phyloP scores from a whole-genome alignment of 2,797 vertebrate genomes.

The Sciurus carolinensis region DNA sequence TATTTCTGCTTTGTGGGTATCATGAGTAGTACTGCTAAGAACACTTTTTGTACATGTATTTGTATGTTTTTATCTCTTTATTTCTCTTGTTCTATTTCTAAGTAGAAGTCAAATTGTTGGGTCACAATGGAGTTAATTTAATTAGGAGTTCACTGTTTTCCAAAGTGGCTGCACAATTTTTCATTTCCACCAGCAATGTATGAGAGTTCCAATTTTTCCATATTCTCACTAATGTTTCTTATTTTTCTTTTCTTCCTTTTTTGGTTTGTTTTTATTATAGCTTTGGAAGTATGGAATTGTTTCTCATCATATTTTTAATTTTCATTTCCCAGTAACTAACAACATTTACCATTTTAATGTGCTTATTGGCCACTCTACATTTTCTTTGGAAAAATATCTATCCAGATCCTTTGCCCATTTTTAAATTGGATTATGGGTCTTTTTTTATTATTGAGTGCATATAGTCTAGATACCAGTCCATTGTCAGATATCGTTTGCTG shows the following conservation, averaged over 20 bases:
- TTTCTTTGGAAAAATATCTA: neutral
- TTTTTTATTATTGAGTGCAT: neutral
- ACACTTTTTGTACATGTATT: neutral
- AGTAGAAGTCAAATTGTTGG: neutral
- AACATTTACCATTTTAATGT: neutral
- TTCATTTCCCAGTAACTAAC: neutral
- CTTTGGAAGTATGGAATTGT: neutral
- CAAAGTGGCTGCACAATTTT: neutral
- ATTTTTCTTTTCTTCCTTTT: neutral
- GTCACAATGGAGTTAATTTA: neutral
- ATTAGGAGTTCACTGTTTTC: slow-evolving; percentile 39
- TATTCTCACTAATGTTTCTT: neutral
- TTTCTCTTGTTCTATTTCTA: neutral
- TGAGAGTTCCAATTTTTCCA: neutral
- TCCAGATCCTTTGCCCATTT: neutral
- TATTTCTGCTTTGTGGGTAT: neutral
- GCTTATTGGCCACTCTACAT: neutral
- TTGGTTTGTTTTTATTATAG: neutral
- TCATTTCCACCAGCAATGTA: neutral
- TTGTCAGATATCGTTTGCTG: neutral
- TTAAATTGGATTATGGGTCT: neutral
- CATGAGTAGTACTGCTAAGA: neutral
- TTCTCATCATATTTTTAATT: neutral
- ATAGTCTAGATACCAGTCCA: neutral
- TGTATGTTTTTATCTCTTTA: neutral